Conservation (phyloP, 1,140 invertebrate genomes). For the Stenopsyche tienmushanensis region DNA sequence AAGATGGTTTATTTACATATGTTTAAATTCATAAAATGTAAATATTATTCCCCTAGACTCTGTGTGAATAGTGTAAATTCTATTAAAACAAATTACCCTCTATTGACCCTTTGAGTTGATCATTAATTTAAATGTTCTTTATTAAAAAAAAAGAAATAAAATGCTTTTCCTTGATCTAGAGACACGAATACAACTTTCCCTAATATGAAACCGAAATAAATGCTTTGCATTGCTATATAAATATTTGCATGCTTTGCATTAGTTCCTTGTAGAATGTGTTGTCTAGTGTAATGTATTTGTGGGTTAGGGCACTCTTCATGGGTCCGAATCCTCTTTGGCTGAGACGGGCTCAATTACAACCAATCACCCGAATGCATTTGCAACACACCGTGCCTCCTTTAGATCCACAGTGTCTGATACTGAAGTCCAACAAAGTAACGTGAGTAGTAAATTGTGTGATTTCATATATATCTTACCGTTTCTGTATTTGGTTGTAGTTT, state of each 20-base stretch:
- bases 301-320: conserved; percentile 63
- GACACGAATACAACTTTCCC: too few relatives aligned
- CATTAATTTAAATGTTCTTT: too few relatives aligned
- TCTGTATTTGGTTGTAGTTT: conserved; percentile 3
- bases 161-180: too few relatives aligned
- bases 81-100: too few relatives aligned
- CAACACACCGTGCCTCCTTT: conserved; percentile 58
- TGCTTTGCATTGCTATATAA: conserved; percentile 29
- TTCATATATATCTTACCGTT: not conserved
- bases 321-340: conserved; percentile 63
- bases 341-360: conserved; percentile 80
- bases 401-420: conserved; percentile 91
- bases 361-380: conserved; percentile 66
- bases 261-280: conserved; percentile 39
- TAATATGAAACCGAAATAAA: too few relatives aligned
- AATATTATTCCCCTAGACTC: too few relatives aligned
- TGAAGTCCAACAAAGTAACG: conserved; percentile 85
- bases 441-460: conserved; percentile 58
- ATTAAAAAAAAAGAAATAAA: too few relatives aligned
- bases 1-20: too few relatives aligned
- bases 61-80: too few relatives aligned
- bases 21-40: too few relatives aligned
- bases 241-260: conserved; percentile 35
- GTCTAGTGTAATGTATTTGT: conserved; percentile 44
- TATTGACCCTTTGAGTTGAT: too few relatives aligned